Evolutionary conservation across 2,113 vertebrate species (phyloP).

Genomic region (Rana temporaria): DNA sequence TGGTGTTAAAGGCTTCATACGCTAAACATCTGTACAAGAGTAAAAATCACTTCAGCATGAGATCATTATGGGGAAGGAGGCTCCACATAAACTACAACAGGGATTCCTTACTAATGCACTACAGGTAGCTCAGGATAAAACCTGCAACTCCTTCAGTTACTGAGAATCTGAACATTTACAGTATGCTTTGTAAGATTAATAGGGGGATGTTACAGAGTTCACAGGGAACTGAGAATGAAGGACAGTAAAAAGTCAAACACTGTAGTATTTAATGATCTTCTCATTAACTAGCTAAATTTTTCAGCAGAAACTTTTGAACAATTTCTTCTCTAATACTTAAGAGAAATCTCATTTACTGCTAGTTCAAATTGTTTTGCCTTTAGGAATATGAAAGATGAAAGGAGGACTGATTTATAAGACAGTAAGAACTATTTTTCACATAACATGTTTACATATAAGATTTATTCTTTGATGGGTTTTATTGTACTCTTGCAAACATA

Average conservation of each 20-base stretch:
- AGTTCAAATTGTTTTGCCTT: no score
- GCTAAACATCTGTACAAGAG: slow-evolving; percentile 29
- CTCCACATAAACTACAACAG: slow-evolving; percentile 25
- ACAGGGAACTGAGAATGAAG: neutral
- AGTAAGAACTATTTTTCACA: no score
- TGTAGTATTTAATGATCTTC: no score
- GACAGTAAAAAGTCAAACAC: neutral
- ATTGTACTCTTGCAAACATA: no score
- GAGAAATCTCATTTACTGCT: no score
- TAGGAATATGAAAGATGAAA: no score
- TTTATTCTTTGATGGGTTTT: no score
- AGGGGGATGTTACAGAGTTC: neutral
- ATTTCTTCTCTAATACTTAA: no score
- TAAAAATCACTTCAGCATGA: slow-evolving; percentile 40
- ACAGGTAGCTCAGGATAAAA: slow-evolving; percentile 22
- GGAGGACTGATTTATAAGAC: no score
- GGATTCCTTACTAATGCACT: slow-evolving; percentile 28
- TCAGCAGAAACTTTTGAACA: no score
- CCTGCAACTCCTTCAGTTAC: neutral
- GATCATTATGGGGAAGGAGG: slow-evolving; percentile 14
- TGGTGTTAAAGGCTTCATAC: slow-evolving; percentile 8
- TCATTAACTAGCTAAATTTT: no score
- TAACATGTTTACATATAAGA: no score
- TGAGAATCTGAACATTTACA: neutral
- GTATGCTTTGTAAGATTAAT: neutral